Base-by-base conservation (phyloP, 2,113 vertebrate species). In the Thunnus maccoyii region DNA sequence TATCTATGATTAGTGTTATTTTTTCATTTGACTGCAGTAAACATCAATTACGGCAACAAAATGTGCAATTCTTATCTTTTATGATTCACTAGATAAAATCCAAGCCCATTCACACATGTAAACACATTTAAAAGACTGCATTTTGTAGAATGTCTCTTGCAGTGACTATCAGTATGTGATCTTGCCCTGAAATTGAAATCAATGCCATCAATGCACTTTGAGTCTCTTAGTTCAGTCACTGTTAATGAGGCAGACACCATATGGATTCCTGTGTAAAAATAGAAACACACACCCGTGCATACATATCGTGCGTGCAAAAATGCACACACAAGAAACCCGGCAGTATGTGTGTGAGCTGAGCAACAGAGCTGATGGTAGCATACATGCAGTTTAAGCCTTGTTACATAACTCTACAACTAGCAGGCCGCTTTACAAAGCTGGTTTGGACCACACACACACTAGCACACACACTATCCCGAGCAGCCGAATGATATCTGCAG, bases 321-420 rank as follows among this genome's bases (percentile, higher is more conserved):
- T 25, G 3, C 18, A 48, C 72, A 55, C 58, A 66, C 57, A 72
- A n/a, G 22, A 75, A 86, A 70, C 51, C 47, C 58, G 72, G 20
- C 11, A 2, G 62, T 47, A 30, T 17, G 67, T 67, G 68, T 76
- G 60, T 47, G 52, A 64, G 60, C 36, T 27, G 25, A 64, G 83
- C 63, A 71, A 60, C 77, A 74, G 74, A 73, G 71, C 78, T 86
- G 78, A 79, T 84, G 77, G 74, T 47, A 82, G 78, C 85, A 84
- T 55, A 79, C 84, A 78, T 84, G 70, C 83, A 76, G 48, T 80
- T 77, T 76, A 82, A 91, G 71, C 80, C 78, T 66, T 44, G 76
- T 92, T 93, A 87, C 78, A 71, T 92, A 90, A 92, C 78, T 88
- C 76, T 80, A 85, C 85, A 84, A 88, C 82, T 61, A 73, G 48